Conservation (phyloP, 2,113 vertebrate species). For the Meles meles region DNA sequence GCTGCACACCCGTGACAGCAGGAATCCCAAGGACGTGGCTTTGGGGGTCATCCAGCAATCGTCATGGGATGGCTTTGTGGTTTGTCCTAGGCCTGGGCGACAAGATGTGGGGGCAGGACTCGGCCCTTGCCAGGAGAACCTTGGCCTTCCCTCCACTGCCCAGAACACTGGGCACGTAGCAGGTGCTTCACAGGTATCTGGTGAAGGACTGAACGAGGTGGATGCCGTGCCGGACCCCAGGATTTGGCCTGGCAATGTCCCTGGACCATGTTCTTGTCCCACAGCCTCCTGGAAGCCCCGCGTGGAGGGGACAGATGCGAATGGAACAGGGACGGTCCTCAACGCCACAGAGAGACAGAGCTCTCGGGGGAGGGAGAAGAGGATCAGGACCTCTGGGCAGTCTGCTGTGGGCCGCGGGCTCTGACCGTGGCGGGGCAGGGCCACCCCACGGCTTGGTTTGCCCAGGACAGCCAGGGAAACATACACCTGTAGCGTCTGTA, state of each 20-base stretch:
- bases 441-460: fast-evolving
- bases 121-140: fast-evolving
- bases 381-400: fast-evolving
- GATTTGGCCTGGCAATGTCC: fast-evolving
- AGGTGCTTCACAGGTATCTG: fast-evolving
- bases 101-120: background rate
- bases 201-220: fast-evolving
- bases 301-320: fast-evolving
- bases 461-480: fast-evolving
- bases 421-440: background rate
- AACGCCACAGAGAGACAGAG: fast-evolving
- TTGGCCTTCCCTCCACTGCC: background rate
- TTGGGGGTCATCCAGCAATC: background rate
- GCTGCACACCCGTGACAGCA: fast-evolving
- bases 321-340: background rate
- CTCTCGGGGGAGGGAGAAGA: fast-evolving
- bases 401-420: fast-evolving
- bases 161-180: fast-evolving
- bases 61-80: fast-evolving
- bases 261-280: fast-evolving
- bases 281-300: background rate
- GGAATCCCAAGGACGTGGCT: fast-evolving
- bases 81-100: background rate
- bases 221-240: fast-evolving
- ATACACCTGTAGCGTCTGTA: background rate